phyloP scores from a whole-genome alignment of 2,113 vertebrate species.

The Prinia subflava region DNA sequence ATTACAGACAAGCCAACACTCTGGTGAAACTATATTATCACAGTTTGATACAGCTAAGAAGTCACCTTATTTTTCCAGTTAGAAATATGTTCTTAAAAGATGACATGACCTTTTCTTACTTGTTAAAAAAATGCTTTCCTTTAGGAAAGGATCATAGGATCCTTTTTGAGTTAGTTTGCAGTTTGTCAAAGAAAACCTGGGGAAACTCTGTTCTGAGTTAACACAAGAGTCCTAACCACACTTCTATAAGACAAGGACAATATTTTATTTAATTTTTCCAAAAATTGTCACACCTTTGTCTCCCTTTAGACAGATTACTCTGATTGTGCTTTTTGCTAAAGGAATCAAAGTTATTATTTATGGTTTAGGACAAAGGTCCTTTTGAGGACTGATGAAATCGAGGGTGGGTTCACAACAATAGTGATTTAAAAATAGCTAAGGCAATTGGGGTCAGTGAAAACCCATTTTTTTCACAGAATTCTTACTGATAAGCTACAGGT shows the following conservation, averaged over 20 bases:
- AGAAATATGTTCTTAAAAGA: not conserved
- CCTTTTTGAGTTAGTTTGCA: not conserved
- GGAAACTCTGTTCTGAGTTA: not conserved
- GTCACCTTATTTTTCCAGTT: not conserved
- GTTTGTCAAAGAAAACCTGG: not conserved
- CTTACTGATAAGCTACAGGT: not conserved
- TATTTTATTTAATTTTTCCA: not conserved
- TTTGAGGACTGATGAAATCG: not conserved
- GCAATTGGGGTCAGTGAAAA: not conserved
- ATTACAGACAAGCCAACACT: not conserved
- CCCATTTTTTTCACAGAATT: not conserved
- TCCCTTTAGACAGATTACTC: not conserved
- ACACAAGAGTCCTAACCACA: not conserved
- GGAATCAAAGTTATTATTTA: not conserved
- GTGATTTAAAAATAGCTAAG: not conserved
- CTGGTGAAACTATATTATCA: not conserved
- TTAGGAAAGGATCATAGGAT: not conserved
- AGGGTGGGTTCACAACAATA: not conserved
- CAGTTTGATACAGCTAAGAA: not conserved
- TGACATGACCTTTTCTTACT: not conserved
- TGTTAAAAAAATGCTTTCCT: not conserved
- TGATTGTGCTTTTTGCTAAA: not conserved
- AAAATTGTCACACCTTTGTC: not conserved
- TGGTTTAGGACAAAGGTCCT: not conserved
- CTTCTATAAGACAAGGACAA: not conserved